phyloP scores from a whole-genome alignment of 2,888 invertebrate genomes.

The Thumatha senex region DNA sequence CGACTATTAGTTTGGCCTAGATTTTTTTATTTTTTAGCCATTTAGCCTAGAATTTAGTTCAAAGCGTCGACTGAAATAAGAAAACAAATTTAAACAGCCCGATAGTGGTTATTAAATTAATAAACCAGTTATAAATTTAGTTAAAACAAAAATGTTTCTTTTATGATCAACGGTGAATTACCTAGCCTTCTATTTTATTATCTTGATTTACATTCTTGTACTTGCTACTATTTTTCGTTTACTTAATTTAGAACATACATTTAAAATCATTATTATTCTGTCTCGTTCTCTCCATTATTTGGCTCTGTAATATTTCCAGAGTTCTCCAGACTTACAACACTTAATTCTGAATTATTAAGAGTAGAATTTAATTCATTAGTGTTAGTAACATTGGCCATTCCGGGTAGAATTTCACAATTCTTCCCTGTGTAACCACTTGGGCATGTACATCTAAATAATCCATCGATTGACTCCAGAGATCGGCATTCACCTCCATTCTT shows the following conservation, averaged over 20 bases:
- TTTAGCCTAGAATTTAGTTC: too few species aligned
- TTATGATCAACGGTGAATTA: too few species aligned
- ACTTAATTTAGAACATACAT: not conserved
- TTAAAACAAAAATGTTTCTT: too few species aligned
- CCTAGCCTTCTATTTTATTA: too few species aligned
- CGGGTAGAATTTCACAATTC: conserved; percentile 86
- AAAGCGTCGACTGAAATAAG: too few species aligned
- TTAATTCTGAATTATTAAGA: conserved; percentile 12
- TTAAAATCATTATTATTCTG: conserved; percentile 42
- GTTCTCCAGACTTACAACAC: conserved; percentile 9
- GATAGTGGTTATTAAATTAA: too few species aligned
- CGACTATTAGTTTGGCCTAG: too few species aligned
- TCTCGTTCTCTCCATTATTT: conserved; percentile 61
- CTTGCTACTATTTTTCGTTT: not conserved
- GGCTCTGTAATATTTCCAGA: conserved; percentile 39
- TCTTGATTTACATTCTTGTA: not conserved
- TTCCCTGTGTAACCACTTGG: conserved; percentile 89
- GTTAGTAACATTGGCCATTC: conserved; percentile 42
- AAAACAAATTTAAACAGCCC: too few species aligned
- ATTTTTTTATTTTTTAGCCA: too few species aligned
- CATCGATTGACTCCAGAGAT: conserved; percentile 90
- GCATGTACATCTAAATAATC: conserved; percentile 90
- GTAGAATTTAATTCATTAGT: conserved; percentile 35
- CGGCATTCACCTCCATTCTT: conserved; percentile 92
- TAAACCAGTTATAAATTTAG: too few species aligned